Base-by-base conservation (phyloP, 2,888 invertebrate species). In the Thymelicus sylvestris region DNA sequence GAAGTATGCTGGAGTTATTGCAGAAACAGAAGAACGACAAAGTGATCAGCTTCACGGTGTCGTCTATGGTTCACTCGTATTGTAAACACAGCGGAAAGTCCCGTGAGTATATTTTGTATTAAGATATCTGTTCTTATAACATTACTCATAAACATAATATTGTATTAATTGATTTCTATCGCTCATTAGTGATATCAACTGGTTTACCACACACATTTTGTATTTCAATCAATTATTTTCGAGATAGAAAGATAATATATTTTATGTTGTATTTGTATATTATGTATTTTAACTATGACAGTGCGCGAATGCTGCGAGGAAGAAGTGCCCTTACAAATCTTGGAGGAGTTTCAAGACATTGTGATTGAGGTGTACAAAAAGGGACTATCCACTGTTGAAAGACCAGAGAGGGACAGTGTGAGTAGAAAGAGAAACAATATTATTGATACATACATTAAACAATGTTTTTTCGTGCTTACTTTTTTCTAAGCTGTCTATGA, bases 31-130 rank as follows among this genome's bases (percentile, higher is more conserved):
- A 83, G 70, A 87, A 89, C 63, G 92, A 94, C 66, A 92, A 91
- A 80, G 86, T 90, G 0, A 84, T 94, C 74, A 93, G 92, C 74
- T 93, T 94, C 76, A 92, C 94, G 0, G 92, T 90, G 0, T 94
- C 94, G 0, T 93, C 94, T 2, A 93, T 94, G 94, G 86, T 92
- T 6, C 94, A 94, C 70, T 94, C 94, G 0, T 94, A 94, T 73
- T 94, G 94, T 77, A 91, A 86, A 72, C 88, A 92, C 65, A 92
- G 91, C 67, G 90, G 90, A 0, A 91, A 91, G 73, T 80, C 88
- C 44, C 73, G 94, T 94, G 71, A 89, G 93, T 87, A 68, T 67
- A 8, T 67, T 48, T 8, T 38, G 12, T 44, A 8, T 41, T 31
- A 2, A 5, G 31, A 31, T 31, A 31, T 31, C 31, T 19, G 19